Percentiles rank a stretch among this genome's conserved stretches.
Evolutionary conservation across 2,888 invertebrate genomes (phyloP).

Genomic region (Xanthia icteritia): DNA sequence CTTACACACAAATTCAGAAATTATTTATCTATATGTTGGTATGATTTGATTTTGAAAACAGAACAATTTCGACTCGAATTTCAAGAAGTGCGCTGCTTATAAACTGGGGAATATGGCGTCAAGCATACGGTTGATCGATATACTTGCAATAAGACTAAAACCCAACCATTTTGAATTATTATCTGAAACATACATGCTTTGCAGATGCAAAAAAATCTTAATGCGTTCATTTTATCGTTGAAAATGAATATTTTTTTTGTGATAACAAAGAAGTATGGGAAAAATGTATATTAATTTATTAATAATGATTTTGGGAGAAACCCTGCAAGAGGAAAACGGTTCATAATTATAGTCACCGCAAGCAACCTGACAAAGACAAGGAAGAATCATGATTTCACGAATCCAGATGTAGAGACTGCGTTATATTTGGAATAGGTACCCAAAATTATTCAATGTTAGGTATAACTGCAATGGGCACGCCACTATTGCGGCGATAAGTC

Average conservation of each 20-base stretch:
- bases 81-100: not conserved
- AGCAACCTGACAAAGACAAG: conserved; percentile 1
- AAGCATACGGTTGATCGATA: not conserved
- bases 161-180: not conserved
- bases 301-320: conserved; percentile 36
- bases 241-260: not conserved
- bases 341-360: conserved; percentile 4
- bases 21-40: not conserved
- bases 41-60: not conserved
- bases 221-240: not conserved
- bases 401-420: not conserved
- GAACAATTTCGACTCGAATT: not conserved
- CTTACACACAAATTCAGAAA: not conserved
- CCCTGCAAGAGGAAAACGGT: conserved; percentile 50
- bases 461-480: no score
- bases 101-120: not conserved
- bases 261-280: not conserved
- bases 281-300: conserved; percentile 5
- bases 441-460: not conserved
- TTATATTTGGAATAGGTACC: not conserved
- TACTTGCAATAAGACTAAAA: not conserved
- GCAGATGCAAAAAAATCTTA: no score
- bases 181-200: no score
- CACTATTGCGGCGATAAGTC: no score
- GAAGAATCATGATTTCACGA: conserved; percentile 25